Evolutionary conservation across 2,113 vertebrate genomes (phyloP).

Genomic region (Myiagra hebetior): DNA sequence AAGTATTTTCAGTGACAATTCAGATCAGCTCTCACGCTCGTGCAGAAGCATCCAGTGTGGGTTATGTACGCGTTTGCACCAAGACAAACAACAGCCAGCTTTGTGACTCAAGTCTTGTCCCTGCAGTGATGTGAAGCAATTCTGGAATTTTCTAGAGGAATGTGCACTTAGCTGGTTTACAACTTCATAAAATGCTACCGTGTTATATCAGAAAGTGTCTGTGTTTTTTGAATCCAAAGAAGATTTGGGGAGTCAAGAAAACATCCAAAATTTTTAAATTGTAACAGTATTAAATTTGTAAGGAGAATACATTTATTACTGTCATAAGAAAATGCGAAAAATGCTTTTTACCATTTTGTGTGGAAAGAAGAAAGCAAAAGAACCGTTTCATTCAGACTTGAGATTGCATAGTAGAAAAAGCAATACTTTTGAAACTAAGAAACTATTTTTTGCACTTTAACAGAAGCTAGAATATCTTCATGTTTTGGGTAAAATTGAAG

Average conservation of each 20-base stretch:
- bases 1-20: background rate
- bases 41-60: background rate
- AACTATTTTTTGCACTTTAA: background rate
- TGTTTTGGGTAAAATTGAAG: background rate
- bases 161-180: background rate
- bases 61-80: background rate
- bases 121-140: background rate
- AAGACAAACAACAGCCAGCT: background rate
- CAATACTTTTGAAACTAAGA: background rate
- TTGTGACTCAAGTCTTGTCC: background rate
- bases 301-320: background rate
- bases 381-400: background rate
- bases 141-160: background rate
- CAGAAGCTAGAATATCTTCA: background rate
- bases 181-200: background rate
- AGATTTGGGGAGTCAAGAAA: background rate
- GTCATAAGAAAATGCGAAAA: background rate
- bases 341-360: background rate
- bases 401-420: background rate
- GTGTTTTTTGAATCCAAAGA: background rate
- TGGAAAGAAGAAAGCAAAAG: background rate
- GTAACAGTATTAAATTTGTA: background rate
- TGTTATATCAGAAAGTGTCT: background rate
- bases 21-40: fast-evolving
- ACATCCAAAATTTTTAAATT: background rate